Conservation (phyloP, 2,113 vertebrate genomes). For the Hoplias malabaricus region DNA sequence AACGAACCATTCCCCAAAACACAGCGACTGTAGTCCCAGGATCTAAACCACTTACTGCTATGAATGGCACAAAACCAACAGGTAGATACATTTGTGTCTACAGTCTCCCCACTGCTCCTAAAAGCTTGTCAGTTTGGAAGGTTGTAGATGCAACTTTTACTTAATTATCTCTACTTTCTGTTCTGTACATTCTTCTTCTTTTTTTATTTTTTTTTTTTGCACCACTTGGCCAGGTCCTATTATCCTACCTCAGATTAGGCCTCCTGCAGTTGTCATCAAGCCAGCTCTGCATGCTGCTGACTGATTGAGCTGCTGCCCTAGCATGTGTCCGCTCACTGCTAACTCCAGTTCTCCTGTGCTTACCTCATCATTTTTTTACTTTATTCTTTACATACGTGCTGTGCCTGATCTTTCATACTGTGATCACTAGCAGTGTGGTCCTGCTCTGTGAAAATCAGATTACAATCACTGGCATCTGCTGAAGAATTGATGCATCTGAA, state of each 20-base stretch:
- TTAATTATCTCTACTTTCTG: neutral
- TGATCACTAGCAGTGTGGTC: no score
- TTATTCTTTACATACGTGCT: neutral
- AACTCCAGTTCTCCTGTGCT: slow-evolving; percentile 10
- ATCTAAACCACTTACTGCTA: slow-evolving; percentile 38
- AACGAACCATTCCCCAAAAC: slow-evolving; percentile 42
- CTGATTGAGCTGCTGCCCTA: slow-evolving; percentile 8
- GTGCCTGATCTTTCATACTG: neutral
- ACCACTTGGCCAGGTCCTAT: neutral
- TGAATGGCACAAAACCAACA: slow-evolving; percentile 55
- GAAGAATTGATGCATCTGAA: neutral
- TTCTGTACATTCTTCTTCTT: neutral
- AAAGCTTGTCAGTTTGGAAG: slow-evolving; percentile 15
- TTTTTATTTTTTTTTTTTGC: neutral
- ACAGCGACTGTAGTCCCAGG: slow-evolving; percentile 36
- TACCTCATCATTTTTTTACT: neutral
- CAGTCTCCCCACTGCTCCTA: slow-evolving; percentile 3
- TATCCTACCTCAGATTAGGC: neutral
- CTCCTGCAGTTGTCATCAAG: neutral
- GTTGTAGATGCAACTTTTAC: neutral
- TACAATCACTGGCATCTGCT: neutral
- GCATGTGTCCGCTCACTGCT: slow-evolving; percentile 35
- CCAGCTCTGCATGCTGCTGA: slow-evolving; percentile 29
- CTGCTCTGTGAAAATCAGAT: no score
- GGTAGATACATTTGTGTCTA: slow-evolving; percentile 44